These are phyloP conservation scores for Oncorhynchus kisutch DNA, from an alignment of 2,113 vertebrate species.

Conservation along the genomic window DNA sequence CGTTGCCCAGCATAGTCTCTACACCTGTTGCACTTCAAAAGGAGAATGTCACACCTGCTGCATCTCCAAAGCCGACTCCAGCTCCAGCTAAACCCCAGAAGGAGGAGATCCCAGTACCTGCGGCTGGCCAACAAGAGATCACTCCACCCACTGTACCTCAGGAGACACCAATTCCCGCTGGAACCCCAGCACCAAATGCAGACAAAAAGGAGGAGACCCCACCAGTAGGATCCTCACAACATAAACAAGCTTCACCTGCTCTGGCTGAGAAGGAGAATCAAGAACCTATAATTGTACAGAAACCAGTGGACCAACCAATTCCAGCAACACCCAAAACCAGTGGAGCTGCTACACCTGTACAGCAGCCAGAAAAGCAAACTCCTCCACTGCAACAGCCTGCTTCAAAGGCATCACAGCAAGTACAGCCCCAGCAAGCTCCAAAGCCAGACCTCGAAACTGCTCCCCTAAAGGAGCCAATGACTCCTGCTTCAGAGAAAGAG, in stretches of 20 bases:
- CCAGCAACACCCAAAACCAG: constrained; percentile 8
- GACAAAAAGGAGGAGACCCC: constrained; percentile 60
- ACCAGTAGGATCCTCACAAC: constrained; percentile 55
- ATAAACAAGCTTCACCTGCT: constrained; percentile 44
- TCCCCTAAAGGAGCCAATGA: constrained; percentile 16
- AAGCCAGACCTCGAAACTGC: constrained; percentile 42
- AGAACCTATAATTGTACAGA: constrained; percentile 19
- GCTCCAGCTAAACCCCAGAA: too few relatives aligned
- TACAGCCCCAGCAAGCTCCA: constrained; percentile 36
- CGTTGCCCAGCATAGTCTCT: too few relatives aligned
- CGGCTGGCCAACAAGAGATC: constrained; percentile 64
- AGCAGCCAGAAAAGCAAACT: constrained; percentile 36
- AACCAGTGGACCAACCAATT: constrained; percentile 39
- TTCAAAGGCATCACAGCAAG: constrained; percentile 44
- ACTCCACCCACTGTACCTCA: too few relatives aligned
- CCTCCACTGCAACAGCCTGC: too few relatives aligned
- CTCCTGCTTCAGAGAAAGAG: constrained; percentile 25
- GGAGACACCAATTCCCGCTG: too few relatives aligned
- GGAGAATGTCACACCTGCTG: constrained; percentile 14
- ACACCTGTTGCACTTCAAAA: background rate
- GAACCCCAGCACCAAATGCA: constrained; percentile 53
- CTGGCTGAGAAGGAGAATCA: constrained; percentile 9
- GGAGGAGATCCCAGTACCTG: too few relatives aligned
- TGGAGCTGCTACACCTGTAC: background rate
- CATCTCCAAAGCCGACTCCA: constrained; percentile 40